Conservation (phyloP, 2,113 vertebrate genomes). For the Rutilus rutilus region DNA sequence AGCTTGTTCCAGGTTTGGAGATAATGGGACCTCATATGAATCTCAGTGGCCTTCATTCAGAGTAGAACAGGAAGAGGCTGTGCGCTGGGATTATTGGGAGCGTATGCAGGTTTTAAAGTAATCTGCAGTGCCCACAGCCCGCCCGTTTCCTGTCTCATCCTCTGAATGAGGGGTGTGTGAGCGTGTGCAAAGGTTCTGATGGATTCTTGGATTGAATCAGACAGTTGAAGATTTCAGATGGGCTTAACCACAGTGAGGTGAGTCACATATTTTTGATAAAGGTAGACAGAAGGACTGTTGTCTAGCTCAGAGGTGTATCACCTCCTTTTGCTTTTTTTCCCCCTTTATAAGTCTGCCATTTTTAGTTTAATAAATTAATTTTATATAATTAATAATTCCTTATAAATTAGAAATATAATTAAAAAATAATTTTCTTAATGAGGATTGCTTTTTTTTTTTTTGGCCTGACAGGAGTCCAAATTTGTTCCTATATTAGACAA, state of each 20-base stretch:
- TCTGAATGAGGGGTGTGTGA: constrained; percentile 66
- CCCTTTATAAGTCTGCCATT: background rate
- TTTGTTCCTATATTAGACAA: background rate
- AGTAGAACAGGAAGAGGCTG: constrained; percentile 47
- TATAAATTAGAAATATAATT: too few relatives aligned
- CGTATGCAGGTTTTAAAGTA: constrained; percentile 59
- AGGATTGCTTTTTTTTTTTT: background rate
- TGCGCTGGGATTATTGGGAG: constrained; percentile 68
- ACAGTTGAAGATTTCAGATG: constrained; percentile 64
- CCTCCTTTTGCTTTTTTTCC: background rate
- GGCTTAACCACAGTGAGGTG: background rate
- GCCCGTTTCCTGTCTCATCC: constrained; percentile 61
- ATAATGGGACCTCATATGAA: constrained; percentile 57
- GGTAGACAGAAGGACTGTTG: background rate
- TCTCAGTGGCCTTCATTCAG: constrained; percentile 57
- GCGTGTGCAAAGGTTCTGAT: constrained; percentile 59
- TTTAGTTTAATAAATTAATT: background rate
- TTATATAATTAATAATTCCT: too few relatives aligned
- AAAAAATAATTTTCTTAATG: background rate
- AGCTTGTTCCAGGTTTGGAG: constrained; percentile 53
- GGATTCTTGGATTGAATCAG: constrained; percentile 61
- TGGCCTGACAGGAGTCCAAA: background rate
- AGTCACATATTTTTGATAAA: background rate
- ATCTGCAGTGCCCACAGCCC: constrained; percentile 64
- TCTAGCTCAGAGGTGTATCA: background rate